phyloP scores from a whole-genome alignment of 92 coral and sea anemone genomes.

The Palythoa caribaeorum region DNA sequence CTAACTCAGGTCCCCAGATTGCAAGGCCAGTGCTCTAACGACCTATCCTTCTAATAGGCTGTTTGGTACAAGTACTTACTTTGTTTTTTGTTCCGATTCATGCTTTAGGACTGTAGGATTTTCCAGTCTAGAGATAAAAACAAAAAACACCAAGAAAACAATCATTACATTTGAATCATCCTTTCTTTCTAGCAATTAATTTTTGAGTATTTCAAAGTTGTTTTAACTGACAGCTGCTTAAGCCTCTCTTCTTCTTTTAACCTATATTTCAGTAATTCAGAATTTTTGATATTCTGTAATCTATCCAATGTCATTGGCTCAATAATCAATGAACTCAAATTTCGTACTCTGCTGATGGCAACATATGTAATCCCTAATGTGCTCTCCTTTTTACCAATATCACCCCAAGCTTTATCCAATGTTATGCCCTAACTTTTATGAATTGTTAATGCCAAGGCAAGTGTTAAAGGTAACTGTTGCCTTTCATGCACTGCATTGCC shows the following conservation, averaged over 20 bases:
- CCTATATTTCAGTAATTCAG: slow-evolving; percentile 22
- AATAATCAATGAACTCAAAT: slow-evolving; percentile 53
- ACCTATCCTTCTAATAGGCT: slow-evolving; percentile 43
- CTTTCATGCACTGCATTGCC: slow-evolving; percentile 64
- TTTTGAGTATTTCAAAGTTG: slow-evolving; percentile 46
- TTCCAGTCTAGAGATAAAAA: slow-evolving; percentile 45
- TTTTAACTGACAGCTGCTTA: slow-evolving; percentile 33
- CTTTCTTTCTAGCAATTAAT: slow-evolving; percentile 43
- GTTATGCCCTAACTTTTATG: slow-evolving; percentile 71
- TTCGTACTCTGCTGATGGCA: slow-evolving; percentile 59
- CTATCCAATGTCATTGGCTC: slow-evolving; percentile 59
- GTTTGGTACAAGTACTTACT: slow-evolving; percentile 37
- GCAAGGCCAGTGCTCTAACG: slow-evolving; percentile 45
- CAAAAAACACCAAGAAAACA: slow-evolving; percentile 39
- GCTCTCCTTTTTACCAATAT: slow-evolving; percentile 64
- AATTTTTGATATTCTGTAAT: slow-evolving; percentile 30
- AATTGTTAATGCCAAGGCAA: slow-evolving; percentile 68
- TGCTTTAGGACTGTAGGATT: slow-evolving; percentile 42
- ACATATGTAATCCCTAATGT: slow-evolving; percentile 73
- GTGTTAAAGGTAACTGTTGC: slow-evolving; percentile 75
- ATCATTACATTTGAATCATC: slow-evolving; percentile 41
- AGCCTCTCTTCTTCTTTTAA: slow-evolving; percentile 38
- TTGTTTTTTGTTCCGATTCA: slow-evolving; percentile 44
- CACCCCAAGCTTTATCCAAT: slow-evolving; percentile 71
- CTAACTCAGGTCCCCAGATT: slow-evolving; percentile 48